These are phyloP conservation scores for Pemphredon lugubris DNA, from an alignment of 2,888 invertebrate species.

Conservation along the genomic window DNA sequence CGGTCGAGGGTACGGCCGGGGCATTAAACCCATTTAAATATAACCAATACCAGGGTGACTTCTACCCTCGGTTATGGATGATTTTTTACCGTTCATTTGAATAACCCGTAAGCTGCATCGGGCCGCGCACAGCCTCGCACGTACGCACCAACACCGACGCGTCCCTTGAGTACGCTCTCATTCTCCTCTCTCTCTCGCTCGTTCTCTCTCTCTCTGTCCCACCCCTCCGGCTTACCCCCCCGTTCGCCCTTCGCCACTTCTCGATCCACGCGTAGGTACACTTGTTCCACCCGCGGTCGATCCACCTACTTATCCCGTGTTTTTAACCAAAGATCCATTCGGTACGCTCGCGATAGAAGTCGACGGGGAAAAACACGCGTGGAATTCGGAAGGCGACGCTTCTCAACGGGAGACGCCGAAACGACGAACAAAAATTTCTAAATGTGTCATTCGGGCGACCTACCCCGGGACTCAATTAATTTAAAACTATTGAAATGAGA, in stretches of 20 bases:
- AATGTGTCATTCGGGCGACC: too few species aligned
- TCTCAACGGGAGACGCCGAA: too few species aligned
- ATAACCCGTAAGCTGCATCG: slow-evolving; percentile 74
- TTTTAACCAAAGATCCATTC: slow-evolving; percentile 4
- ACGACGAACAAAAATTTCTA: too few species aligned
- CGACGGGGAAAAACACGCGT: too few species aligned
- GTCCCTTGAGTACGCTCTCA: slow-evolving; percentile 33
- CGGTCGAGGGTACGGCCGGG: slow-evolving; percentile 65
- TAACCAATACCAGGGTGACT: slow-evolving; percentile 72
- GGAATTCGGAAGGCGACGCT: too few species aligned
- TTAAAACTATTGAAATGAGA: too few species aligned
- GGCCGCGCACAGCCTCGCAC: slow-evolving; percentile 43
- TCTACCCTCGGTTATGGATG: slow-evolving; percentile 72
- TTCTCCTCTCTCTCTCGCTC: slow-evolving; percentile 1
- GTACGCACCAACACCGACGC: slow-evolving; percentile 27
- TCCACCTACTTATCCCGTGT: not conserved
- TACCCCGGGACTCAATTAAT: too few species aligned
- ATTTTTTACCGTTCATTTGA: slow-evolving; percentile 79
- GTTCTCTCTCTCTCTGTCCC: not conserved
- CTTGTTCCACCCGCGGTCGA: slow-evolving; percentile 3
- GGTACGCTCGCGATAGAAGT: slow-evolving; percentile 10
- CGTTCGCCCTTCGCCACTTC: not conserved
- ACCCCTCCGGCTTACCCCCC: not conserved
- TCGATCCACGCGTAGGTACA: not conserved
- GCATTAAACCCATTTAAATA: slow-evolving; percentile 78